Conservation (phyloP, 2,797 vertebrate species). For the Enteromius unitaeniatus region DNA sequence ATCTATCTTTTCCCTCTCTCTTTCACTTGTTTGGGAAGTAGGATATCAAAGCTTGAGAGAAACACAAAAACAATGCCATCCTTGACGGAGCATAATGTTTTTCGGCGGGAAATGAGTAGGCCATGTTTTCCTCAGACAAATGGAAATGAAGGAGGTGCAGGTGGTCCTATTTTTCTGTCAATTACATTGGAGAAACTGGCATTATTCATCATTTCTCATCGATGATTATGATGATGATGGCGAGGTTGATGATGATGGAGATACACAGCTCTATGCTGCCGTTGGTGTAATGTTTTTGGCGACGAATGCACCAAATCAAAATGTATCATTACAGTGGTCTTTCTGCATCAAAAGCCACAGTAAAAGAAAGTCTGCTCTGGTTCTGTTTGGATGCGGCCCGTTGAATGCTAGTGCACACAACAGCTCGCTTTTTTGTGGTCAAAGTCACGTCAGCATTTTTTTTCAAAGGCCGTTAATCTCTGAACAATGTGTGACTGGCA, state of each 20-base stretch:
- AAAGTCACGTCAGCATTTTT: constrained; percentile 61
- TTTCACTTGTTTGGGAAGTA: constrained; percentile 46
- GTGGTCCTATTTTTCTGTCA: constrained; percentile 52
- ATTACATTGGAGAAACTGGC: constrained; percentile 42
- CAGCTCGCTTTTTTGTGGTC: constrained; percentile 56
- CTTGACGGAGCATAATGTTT: constrained; percentile 27
- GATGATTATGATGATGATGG: constrained; percentile 47
- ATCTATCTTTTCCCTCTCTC: background rate
- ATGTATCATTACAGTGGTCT: constrained; percentile 39
- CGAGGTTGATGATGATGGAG: constrained; percentile 42
- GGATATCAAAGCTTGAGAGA: constrained; percentile 40
- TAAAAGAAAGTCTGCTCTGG: constrained; percentile 36
- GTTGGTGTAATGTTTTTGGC: constrained; percentile 36
- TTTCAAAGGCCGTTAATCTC: constrained; percentile 60
- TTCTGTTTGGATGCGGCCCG: constrained; percentile 46
- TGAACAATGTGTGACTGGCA: constrained; percentile 57
- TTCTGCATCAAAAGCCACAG: constrained; percentile 30
- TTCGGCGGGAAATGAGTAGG: background rate
- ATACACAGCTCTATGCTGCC: background rate
- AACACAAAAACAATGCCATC: constrained; percentile 42
- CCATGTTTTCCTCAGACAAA: constrained; percentile 25
- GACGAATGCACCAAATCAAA: constrained; percentile 43
- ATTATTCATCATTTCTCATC: constrained; percentile 56
- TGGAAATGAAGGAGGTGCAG: constrained; percentile 52
- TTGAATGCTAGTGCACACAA: constrained; percentile 55